A percentile compares a stretch with the other conserved stretches of the same genome.
These are phyloP conservation scores for Gnathonemus longibarbis DNA, from an alignment of 2,113 vertebrate species.

Conservation along the genomic window DNA sequence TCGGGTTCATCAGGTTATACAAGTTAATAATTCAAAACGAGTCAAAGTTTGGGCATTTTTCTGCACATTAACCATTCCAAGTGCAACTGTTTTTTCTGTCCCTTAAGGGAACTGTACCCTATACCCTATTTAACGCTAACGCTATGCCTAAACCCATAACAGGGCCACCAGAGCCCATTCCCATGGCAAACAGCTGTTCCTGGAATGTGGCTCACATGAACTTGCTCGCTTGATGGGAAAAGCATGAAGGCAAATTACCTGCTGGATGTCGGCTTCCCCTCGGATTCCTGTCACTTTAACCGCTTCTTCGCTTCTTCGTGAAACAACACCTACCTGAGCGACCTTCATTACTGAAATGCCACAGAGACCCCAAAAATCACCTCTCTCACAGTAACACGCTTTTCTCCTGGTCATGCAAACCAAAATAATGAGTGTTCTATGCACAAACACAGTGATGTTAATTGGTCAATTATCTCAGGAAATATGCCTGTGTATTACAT, in stretches of 20 bases:
- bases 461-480: background rate
- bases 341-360: background rate
- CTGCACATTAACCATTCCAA: background rate
- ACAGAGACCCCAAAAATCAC: background rate
- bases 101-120: background rate
- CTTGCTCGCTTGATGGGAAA: background rate
- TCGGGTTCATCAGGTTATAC: background rate
- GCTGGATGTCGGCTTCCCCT: background rate
- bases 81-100: background rate
- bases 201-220: background rate
- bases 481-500: background rate
- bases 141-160: background rate
- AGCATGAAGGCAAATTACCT: background rate
- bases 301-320: background rate
- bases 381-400: background rate
- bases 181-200: background rate
- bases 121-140: background rate
- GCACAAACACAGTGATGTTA: background rate
- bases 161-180: background rate
- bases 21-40: background rate
- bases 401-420: background rate
- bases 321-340: background rate
- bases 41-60: background rate
- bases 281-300: background rate
- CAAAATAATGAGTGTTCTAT: background rate